These are phyloP conservation scores for Synergus itoensis DNA, from an alignment of 2,888 invertebrate species.

Conservation along the genomic window DNA sequence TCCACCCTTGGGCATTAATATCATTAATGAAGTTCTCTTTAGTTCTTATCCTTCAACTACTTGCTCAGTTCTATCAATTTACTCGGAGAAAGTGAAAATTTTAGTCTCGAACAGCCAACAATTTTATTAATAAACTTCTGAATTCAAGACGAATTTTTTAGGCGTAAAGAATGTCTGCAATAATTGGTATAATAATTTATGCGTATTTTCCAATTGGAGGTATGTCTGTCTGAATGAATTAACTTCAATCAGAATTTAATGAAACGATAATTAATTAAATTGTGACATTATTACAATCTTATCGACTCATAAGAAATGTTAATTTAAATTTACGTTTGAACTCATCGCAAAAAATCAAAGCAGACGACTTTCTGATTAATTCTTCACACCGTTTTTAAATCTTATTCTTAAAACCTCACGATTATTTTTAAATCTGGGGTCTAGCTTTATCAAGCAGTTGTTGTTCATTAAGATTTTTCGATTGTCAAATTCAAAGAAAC, in stretches of 20 bases:
- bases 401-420: not conserved
- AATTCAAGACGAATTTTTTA: too few relatives aligned
- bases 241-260: not conserved
- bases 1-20: slow-evolving; percentile 21
- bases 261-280: not conserved
- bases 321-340: not conserved
- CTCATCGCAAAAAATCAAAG: not conserved
- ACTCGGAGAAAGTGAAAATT: not conserved
- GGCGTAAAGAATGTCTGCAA: too few relatives aligned
- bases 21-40: slow-evolving; percentile 9
- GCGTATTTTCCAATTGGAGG: not conserved
- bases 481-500: slow-evolving; percentile 7
- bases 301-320: not conserved
- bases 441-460: not conserved
- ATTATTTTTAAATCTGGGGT: slow-evolving; percentile 12
- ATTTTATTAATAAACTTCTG: too few relatives aligned
- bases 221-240: not conserved
- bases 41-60: not conserved
- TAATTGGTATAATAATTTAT: not conserved
- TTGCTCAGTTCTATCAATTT: not conserved
- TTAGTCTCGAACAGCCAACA: not conserved
- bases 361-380: slow-evolving; percentile 7
- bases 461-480: slow-evolving; percentile 26
- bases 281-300: slow-evolving; percentile 1
- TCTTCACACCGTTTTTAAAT: not conserved